Conservation (phyloP, 2,113 vertebrate genomes). For the Diadophis punctatus region DNA sequence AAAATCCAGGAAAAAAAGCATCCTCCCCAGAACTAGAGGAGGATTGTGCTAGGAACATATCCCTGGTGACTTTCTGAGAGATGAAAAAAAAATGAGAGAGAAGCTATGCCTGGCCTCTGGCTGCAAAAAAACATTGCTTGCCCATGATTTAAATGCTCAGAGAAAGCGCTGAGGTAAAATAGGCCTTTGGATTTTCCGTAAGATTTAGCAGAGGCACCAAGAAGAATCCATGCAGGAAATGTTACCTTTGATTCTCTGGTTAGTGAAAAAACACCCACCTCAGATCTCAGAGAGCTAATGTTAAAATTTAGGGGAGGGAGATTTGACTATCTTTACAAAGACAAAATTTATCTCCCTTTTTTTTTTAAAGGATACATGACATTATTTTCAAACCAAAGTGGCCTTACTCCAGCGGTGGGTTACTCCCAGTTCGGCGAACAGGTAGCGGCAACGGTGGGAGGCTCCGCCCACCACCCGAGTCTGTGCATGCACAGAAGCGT, state of each 20-base stretch:
- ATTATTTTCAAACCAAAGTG: background rate
- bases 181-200: background rate
- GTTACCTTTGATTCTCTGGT: background rate
- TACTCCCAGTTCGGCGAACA: too few species aligned
- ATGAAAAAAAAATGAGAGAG: background rate
- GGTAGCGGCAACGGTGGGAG: too few species aligned
- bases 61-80: background rate
- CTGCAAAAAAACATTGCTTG: background rate
- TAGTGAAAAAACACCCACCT: background rate
- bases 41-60: background rate
- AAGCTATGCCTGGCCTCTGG: background rate
- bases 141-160: background rate
- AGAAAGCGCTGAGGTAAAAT: background rate
- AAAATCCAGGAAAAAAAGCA: background rate
- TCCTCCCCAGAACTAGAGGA: background rate
- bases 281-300: background rate
- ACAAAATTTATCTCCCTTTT: background rate
- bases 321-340: background rate
- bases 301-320: background rate
- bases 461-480: too few species aligned
- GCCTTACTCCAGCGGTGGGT: background rate
- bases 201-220: background rate
- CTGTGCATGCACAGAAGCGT: too few species aligned
- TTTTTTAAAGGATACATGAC: background rate
- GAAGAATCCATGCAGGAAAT: background rate